Conservation (phyloP, 2,113 vertebrate species). For the Cyanoderma ruficeps region DNA sequence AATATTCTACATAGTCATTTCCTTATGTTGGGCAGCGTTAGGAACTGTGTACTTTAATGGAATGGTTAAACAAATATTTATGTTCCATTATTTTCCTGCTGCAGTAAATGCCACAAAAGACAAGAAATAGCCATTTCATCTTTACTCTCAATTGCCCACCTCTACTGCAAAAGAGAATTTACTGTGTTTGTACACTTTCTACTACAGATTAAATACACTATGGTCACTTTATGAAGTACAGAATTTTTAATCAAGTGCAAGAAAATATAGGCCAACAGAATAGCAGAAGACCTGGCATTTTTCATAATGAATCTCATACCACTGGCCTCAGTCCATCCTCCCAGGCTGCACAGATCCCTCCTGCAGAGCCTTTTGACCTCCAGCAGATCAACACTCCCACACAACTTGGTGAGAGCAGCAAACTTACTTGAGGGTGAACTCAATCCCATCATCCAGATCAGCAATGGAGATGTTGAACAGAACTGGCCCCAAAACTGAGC, state of each 20-base stretch:
- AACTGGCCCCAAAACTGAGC: background rate
- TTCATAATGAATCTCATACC: background rate
- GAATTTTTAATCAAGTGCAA: background rate
- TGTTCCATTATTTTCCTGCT: background rate
- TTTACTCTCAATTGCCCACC: background rate
- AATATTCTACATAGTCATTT: background rate
- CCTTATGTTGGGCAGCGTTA: background rate
- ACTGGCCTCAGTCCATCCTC: rapidly evolving
- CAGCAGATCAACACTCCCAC: background rate
- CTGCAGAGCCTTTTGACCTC: background rate
- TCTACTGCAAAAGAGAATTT: background rate
- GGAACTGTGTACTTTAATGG: background rate
- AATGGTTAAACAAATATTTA: background rate
- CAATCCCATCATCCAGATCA: too few species aligned
- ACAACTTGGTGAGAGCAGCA: rapidly evolving
- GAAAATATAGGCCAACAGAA: background rate
- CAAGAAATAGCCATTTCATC: background rate
- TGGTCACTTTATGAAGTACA: background rate
- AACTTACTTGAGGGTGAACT: background rate
- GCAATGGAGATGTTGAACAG: background rate
- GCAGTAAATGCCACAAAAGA: background rate
- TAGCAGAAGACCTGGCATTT: background rate
- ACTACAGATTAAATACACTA: background rate
- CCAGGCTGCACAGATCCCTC: background rate
- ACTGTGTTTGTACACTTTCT: background rate